A percentile compares a stretch with the other conserved stretches of the same genome.
Conservation (phyloP, 2,113 vertebrate species). For the Speoplatyrhinus poulsoni region DNA sequence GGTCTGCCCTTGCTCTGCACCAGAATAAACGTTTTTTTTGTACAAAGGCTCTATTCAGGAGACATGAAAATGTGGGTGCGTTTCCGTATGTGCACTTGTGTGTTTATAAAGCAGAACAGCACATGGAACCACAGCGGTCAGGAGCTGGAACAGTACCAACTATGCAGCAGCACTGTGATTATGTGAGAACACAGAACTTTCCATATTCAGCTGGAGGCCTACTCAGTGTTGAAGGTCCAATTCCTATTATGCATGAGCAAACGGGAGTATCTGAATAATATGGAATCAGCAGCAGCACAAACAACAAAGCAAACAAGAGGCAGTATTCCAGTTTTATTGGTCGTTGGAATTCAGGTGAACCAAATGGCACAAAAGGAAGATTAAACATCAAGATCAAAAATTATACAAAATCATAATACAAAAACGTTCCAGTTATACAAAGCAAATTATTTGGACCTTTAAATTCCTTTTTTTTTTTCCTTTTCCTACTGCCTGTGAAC, state of each 20-base stretch:
- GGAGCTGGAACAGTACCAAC: conserved; percentile 27
- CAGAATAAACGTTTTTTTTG: conserved; percentile 55
- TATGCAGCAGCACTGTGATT: conserved; percentile 23
- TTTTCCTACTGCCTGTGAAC: conserved; percentile 62
- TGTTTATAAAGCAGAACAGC: conserved; percentile 20
- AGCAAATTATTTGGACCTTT: conserved; percentile 73
- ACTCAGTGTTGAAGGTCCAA: not conserved
- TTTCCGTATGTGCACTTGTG: not conserved
- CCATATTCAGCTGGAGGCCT: not conserved
- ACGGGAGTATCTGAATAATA: not conserved
- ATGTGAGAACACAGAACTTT: conserved; percentile 3
- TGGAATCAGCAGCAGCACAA: not conserved
- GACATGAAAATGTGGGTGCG: conserved; percentile 26
- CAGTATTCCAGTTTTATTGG: conserved; percentile 83
- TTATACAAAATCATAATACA: conserved; percentile 76
- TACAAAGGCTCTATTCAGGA: conserved; percentile 67
- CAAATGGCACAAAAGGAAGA: conserved; percentile 93
- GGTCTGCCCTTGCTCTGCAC: conserved; percentile 20
- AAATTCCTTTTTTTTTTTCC: conserved; percentile 14
- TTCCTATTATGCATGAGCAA: not conserved
- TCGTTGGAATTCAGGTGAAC: conserved; percentile 88
- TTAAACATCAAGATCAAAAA: conserved; percentile 82
- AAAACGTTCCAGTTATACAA: conserved; percentile 80
- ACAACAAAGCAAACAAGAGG: not conserved
- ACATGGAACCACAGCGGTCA: conserved; percentile 28